phyloP scores from a whole-genome alignment of 2,888 invertebrate genomes.

The Troides aeacus region DNA sequence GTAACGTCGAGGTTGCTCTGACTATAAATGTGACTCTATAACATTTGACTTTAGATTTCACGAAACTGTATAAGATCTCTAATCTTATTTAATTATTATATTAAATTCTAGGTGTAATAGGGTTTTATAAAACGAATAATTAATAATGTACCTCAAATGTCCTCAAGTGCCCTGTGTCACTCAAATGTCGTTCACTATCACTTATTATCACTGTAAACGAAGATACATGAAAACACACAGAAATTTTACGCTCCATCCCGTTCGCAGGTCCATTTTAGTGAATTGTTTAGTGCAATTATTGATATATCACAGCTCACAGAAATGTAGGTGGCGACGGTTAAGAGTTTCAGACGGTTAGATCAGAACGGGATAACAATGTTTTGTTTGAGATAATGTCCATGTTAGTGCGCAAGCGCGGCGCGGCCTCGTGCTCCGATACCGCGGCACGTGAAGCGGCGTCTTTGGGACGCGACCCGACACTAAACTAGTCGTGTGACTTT shows the following conservation, averaged over 20 bases:
- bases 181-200: conserved; percentile 72
- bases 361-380: conserved; percentile 47
- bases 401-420: conserved; percentile 70
- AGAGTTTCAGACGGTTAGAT: conserved; percentile 31
- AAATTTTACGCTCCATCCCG: conserved; percentile 76
- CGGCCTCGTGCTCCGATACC: conserved; percentile 44
- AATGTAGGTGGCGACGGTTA: conserved; percentile 21
- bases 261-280: conserved; percentile 64
- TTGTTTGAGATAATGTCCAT: conserved; percentile 63
- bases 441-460: conserved; percentile 74
- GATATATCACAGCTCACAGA: conserved; percentile 65
- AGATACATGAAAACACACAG: conserved; percentile 70
- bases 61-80: background rate
- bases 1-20: background rate
- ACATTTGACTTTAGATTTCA: no score
- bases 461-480: conserved; percentile 80
- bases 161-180: conserved; percentile 68
- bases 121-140: conserved; percentile 2
- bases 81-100: background rate
- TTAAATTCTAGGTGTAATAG: background rate
- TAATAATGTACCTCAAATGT: conserved; percentile 62
- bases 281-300: conserved; percentile 43
- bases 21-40: background rate
- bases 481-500: conserved; percentile 78
- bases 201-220: conserved; percentile 72